Evolutionary conservation across 2,888 invertebrate genomes (phyloP).

Genomic region (Tetranychus truncatus): DNA sequence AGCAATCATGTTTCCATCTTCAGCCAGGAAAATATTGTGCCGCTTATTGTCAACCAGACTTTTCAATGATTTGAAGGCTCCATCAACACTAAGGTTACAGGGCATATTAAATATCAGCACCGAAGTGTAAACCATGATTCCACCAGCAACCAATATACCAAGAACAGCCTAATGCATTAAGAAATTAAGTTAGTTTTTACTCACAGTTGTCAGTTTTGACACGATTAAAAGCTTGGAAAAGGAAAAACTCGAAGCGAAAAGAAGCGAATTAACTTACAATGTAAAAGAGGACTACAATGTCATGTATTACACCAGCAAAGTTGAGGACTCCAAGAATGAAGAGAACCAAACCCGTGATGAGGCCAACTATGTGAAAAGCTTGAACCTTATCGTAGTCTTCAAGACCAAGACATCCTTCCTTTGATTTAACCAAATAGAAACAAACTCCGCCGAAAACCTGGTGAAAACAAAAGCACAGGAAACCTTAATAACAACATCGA

Average conservation of each 20-base stretch:
- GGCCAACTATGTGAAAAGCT: neutral
- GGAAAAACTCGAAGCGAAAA: neutral
- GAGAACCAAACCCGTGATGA: neutral
- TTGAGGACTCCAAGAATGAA: neutral
- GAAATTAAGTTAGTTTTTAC: no score
- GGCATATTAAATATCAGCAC: neutral
- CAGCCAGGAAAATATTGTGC: neutral
- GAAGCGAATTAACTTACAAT: neutral
- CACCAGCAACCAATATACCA: neutral
- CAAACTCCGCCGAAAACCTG: neutral
- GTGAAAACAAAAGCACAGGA: neutral
- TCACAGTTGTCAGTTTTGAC: no score
- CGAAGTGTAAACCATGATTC: neutral
- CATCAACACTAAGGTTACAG: neutral
- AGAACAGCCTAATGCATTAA: neutral
- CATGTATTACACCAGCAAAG: neutral
- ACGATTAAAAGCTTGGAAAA: no score
- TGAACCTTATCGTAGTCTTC: neutral
- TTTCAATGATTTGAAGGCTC: neutral
- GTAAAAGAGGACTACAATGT: neutral
- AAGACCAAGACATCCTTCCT: neutral
- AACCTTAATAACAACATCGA: neutral
- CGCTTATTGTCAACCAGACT: neutral
- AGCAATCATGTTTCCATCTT: slow-evolving; percentile 7
- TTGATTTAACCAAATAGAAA: neutral